A percentile compares a stretch with the other conserved stretches of the same genome.
phyloP scores from a whole-genome alignment of 2,113 vertebrate species.

The Tychaedon coryphoeus region DNA sequence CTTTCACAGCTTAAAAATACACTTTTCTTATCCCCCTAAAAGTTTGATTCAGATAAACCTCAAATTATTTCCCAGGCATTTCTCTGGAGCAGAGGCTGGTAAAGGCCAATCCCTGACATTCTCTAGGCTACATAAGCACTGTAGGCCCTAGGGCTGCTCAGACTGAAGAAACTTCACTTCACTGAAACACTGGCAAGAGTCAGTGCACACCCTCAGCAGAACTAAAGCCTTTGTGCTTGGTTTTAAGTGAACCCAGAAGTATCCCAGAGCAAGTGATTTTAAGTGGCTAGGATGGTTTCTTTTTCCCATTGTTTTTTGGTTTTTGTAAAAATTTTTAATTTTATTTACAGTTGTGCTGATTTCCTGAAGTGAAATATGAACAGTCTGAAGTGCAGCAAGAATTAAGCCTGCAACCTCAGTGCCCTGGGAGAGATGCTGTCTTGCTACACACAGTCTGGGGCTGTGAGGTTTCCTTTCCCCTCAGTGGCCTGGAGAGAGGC shows the following conservation, averaged over 20 bases:
- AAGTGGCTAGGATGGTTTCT: neutral
- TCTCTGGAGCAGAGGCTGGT: neutral
- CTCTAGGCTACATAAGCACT: neutral
- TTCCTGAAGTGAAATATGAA: neutral
- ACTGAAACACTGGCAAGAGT: neutral
- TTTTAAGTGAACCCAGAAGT: neutral
- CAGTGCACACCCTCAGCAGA: neutral
- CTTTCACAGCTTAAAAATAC: constrained; percentile 41
- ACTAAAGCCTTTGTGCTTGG: neutral
- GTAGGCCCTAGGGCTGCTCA: neutral
- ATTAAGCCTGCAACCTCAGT: neutral
- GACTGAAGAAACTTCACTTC: neutral
- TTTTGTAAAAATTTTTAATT: no score
- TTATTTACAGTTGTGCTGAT: neutral
- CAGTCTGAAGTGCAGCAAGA: neutral
- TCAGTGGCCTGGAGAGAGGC: neutral
- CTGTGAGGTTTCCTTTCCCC: neutral
- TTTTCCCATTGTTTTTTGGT: neutral
- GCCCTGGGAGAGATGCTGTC: neutral
- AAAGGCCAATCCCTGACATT: neutral
- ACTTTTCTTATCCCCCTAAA: neutral
- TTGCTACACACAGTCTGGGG: neutral
- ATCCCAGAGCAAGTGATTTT: neutral
- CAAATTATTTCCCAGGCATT: neutral
- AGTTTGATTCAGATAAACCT: neutral